Percentiles rank a stretch among this genome's conserved stretches.
Evolutionary conservation across 2,888 invertebrate species (phyloP).

Genomic region (Resseliella maxima): DNA sequence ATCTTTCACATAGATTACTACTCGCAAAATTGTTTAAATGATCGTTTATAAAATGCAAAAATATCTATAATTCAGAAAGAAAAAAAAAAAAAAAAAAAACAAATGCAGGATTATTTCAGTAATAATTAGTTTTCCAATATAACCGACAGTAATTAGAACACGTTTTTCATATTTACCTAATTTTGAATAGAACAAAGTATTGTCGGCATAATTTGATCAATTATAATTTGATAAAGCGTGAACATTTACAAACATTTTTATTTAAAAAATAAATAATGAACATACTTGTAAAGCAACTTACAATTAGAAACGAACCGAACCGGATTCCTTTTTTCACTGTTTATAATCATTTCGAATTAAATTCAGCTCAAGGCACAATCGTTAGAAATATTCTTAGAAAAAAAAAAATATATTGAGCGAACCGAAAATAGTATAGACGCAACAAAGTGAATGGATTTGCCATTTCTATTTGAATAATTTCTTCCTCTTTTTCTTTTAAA

Average conservation of each 20-base stretch:
- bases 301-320: conserved; percentile 32
- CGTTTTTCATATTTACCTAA: conserved; percentile 31
- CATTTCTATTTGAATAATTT: no score
- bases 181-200: not conserved
- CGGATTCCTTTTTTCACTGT: not conserved
- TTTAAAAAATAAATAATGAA: not conserved
- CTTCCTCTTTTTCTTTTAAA: no score
- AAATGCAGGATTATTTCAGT: not conserved
- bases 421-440: not conserved
- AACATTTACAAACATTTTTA: not conserved
- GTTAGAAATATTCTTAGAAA: conserved; percentile 28
- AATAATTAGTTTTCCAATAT: not conserved
- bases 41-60: not conserved
- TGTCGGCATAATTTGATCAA: conserved; percentile 2
- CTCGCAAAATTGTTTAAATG: no score
- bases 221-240: not conserved
- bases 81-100: not conserved
- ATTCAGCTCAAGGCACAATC: conserved; percentile 11
- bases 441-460: not conserved
- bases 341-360: not conserved
- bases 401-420: not conserved
- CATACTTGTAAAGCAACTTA: not conserved
- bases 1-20: no score
- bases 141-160: not conserved
- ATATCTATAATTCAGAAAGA: not conserved